Base-by-base conservation (phyloP, 2,113 vertebrate genomes). In the Cyanoderma ruficeps region DNA sequence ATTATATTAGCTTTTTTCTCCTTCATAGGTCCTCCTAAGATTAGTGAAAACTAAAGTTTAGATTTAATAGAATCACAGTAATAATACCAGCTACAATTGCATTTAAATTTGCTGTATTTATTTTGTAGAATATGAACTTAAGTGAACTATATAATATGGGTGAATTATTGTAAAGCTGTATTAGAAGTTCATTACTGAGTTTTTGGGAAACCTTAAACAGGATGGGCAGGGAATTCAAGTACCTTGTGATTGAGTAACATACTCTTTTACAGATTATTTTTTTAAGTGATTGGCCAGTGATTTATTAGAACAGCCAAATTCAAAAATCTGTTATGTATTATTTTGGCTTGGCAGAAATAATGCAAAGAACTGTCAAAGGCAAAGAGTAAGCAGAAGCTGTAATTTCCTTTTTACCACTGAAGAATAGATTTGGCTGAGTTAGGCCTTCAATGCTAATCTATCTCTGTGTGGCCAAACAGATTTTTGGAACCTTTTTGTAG, bases 331-430 rank as follows among this genome's bases (percentile, higher is more conserved):
- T 95, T 95, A 53, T 10, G 41, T 93, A 76, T 94, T 96, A 87
- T 87, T 96, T 90, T 95, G 94, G 49, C 88, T 95, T 97, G 93
- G 90, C 93, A 93, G 85, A 92, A 93, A 35, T 60, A 93, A 76
- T 55, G 74, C 96, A 89, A 91, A 91, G 80, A 89, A 78, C 72
- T 90, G 93, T 97, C 89, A 86, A 84, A 95, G 52, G 83, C 76
- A 61, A 80, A 79, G 81, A 90, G 68, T 91, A 91, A 72, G 90
- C 94, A 96, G 94, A 92, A 96, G 93, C 94, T 93, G 78, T 93
- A 93, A 96, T 96, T 96, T 96, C 89, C 86, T 89, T 96, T 88
- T 96, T 95, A 94, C 92, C 92, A 83, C 93, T 94, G 80, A 95
- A 96, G 94, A 94, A 95, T 67, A 89, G 69, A 79, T 95, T 96